A percentile compares a stretch with the other conserved stretches of the same genome.
phyloP scores from a whole-genome alignment of 2,113 vertebrate genomes.

The Erythrocercus mccallii region DNA sequence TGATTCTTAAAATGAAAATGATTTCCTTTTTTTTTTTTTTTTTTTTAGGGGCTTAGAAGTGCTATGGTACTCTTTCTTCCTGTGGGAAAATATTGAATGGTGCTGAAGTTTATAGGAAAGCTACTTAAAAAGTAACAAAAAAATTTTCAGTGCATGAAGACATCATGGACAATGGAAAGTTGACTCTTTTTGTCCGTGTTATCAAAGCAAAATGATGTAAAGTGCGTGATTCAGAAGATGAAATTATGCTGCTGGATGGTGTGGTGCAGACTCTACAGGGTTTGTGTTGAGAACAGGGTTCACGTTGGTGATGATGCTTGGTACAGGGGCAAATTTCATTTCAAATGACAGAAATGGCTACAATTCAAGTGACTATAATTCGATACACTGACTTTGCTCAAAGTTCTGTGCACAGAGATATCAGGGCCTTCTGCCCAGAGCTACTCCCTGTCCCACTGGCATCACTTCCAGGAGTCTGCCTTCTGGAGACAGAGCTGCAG shows the following conservation, averaged over 20 bases:
- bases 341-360: neutral
- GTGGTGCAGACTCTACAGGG: fast-evolving
- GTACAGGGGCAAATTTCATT: neutral
- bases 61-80: neutral
- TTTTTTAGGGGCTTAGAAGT: neutral
- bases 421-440: neutral
- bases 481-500: neutral
- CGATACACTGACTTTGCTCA: neutral
- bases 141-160: neutral
- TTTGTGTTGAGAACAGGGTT: neutral
- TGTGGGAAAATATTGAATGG: neutral
- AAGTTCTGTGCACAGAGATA: neutral
- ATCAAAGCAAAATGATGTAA: neutral
- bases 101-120: neutral
- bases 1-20: neutral
- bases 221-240: neutral
- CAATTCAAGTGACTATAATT: no score
- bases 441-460: neutral
- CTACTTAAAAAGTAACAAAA: neutral
- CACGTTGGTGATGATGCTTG: neutral
- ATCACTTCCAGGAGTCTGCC: fast-evolving
- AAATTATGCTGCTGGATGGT: neutral
- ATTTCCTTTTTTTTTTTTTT: neutral
- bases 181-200: neutral
- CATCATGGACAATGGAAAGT: neutral